Evolutionary conservation across 2,113 vertebrate species (phyloP), one percentile per base, ranked within the genome.

Genomic region (Cyprinodon variegatus): DNA sequence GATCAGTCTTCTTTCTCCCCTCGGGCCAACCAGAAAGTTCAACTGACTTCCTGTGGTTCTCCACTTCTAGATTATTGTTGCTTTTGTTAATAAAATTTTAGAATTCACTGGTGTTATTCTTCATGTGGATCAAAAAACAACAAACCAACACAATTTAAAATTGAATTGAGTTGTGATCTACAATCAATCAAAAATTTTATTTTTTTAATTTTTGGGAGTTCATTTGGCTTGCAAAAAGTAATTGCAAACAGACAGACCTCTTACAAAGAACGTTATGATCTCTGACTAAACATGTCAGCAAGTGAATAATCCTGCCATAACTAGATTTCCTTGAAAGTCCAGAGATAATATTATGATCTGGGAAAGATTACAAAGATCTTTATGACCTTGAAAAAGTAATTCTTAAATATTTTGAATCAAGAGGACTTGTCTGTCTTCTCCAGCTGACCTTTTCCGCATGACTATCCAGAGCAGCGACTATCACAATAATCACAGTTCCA

Each of bases 161-260:
- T 29, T 29, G 29, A 1, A 29, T 29, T 29, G 29, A 29, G 29
- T 29, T 29, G 29, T 29, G 7, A 53, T 53, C 50, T 53, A 20
- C 7, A 53, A 53, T 50, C 48, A 50, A 5, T 50, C 48, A 50
- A 13, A 50, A 8, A 53, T 80, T 82, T 78, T 63, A n/a, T 5
- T 73, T 65, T 77, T 83, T 83, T 78, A 83, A 86, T 84, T 65
- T 71, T 61, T 17, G 50, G 68, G 67, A 64, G 41, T 70, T 77
- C 60, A 79, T 64, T 84, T 69, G 48, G 65, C 70, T 67, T 70
- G 22, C 72, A 53, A 48, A 12, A 83, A 87, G 45, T 41, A 72
- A 80, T 75, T 81, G 65, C 64, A 80, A 74, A 72, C 68, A 74
- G 22, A 70, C 73, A 65, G 29, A 50, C 78, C 59, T 72, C 73